phyloP scores from a whole-genome alignment of 2,113 vertebrate genomes.

The Pithys albifrons region DNA sequence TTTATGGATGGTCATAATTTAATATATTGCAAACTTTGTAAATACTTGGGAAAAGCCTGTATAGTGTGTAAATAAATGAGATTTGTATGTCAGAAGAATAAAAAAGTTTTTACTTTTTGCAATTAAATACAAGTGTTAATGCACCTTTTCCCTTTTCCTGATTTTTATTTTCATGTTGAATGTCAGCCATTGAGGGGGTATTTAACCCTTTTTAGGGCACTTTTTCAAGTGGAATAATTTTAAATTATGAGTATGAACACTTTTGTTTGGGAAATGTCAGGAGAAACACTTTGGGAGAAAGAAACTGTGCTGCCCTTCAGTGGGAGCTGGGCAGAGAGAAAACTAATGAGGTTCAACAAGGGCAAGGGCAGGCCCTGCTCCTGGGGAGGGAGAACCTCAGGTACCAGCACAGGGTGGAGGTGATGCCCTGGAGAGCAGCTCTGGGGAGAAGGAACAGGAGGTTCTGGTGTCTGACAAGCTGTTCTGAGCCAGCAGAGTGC shows the following conservation, averaged over 20 bases:
- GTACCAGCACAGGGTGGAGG: not conserved
- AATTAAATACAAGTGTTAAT: constrained; percentile 58
- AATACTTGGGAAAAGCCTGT: constrained; percentile 52
- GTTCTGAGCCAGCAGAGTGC: not conserved
- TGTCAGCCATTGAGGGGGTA: not conserved
- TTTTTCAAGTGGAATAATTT: not conserved
- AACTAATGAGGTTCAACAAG: not conserved
- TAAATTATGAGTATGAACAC: not conserved
- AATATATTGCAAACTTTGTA: constrained; percentile 53
- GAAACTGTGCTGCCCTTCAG: not conserved
- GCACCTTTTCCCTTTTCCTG: not conserved
- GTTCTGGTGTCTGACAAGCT: not conserved
- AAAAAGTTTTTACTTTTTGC: constrained; percentile 73
- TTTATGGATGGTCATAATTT: constrained; percentile 57
- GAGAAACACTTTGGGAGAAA: not conserved
- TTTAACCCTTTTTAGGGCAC: not conserved
- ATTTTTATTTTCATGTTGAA: not conserved
- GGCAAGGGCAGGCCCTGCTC: not conserved
- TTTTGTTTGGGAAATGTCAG: not conserved
- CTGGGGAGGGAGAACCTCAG: not conserved
- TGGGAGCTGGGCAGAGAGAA: not conserved
- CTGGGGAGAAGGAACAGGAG: not conserved
- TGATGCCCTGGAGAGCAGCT: not conserved
- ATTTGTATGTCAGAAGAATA: constrained; percentile 59
- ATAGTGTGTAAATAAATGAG: constrained; percentile 69